Base-by-base conservation (phyloP, 2,888 invertebrate species). In the Leptinotarsa juncta region DNA sequence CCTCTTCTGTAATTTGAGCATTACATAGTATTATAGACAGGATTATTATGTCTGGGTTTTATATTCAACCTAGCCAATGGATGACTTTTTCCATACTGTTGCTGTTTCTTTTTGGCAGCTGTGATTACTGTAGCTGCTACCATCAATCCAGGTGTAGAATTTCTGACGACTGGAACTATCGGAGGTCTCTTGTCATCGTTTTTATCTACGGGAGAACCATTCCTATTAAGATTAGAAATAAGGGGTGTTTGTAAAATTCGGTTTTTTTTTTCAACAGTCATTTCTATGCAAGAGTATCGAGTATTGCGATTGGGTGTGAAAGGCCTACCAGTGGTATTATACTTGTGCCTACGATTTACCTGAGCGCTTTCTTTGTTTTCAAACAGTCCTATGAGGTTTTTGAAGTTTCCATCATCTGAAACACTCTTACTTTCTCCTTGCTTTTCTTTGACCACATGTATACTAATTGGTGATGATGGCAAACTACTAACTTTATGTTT, bases 41-140 rank as follows among this genome's bases (percentile, higher is more conserved):
- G 92, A 90, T 95, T 94, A 89, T 94, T 94, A 89, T 93, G 91
- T 89, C 92, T 91, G 84, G 92, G 91, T 90, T 94, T 93, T 88
- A 94, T 91, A 89, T 93, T 94, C 88, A 97, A 91, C 91, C 94
- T 94, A 84, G 96, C 94, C 85, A 97, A 91, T 81, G 97, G 97
- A 91, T 97, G 97, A 85, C 95, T 96, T 89, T 95, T 96, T 83
- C 97, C 97, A 87, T 96, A 96, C 88, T 97, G 96, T 85, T 94
- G 92, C 88, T 95, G 94, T 88, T 94, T 93, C 88, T 94, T 94
- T 82, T 91, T 93, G 4, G 82, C 82, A 87, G 92, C 93, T 82
- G 92, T 92, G 83, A 93, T 92, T 83, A 93, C 93, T 85, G 92
- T 92, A 76, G 92, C 91, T 72, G 92, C 91, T 74, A 93, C 90